phyloP scores from a whole-genome alignment of 1,140 invertebrate species.

The Delia radicum region DNA sequence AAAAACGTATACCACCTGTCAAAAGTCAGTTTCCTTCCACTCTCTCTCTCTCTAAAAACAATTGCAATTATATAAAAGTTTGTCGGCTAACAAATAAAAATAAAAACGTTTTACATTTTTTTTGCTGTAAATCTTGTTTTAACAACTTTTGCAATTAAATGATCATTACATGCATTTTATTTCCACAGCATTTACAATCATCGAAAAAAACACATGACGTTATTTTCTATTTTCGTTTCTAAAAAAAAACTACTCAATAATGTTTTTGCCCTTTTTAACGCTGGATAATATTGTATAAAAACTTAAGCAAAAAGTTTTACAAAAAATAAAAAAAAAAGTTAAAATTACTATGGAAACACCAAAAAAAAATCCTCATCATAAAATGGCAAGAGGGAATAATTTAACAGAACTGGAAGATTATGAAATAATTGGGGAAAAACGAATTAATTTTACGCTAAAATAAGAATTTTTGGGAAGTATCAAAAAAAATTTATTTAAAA shows the following conservation, averaged over 20 bases:
- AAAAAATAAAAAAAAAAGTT: not conserved
- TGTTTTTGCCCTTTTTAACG: not conserved
- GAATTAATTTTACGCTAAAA: not conserved
- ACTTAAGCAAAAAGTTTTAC: not conserved
- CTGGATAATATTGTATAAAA: not conserved
- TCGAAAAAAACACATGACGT: not conserved
- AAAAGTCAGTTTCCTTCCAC: not conserved
- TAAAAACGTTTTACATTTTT: not conserved
- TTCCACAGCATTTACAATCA: not conserved
- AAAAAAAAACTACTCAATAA: not conserved
- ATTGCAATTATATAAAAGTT: not conserved
- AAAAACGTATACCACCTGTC: not conserved
- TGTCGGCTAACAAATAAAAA: not conserved
- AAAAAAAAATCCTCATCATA: not conserved
- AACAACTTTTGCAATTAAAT: conserved; percentile 2
- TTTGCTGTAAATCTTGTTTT: conserved; percentile 1
- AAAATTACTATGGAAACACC: not conserved
- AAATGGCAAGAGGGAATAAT: not conserved
- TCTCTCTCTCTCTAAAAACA: not conserved
- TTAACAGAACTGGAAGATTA: too few relatives aligned
- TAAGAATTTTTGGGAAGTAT: too few relatives aligned
- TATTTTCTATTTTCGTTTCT: not conserved
- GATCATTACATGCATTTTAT: not conserved
- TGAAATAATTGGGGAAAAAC: too few relatives aligned
- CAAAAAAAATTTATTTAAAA: too few relatives aligned